phyloP scores from a whole-genome alignment of 2,888 invertebrate species.

The Hemicrepidius hirtus region DNA sequence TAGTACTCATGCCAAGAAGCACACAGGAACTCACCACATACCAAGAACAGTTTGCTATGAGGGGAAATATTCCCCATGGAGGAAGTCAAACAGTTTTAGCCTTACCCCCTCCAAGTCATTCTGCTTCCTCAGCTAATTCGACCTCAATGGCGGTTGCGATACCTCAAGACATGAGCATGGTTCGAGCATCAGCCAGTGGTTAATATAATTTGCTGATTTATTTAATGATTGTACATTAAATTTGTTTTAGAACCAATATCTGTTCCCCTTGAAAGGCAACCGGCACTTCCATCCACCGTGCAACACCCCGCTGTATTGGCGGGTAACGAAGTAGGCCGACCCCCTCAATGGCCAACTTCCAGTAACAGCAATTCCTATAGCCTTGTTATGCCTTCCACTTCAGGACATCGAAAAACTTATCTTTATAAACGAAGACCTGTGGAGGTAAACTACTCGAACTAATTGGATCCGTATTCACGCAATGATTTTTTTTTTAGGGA shows the following conservation, averaged over 20 bases:
- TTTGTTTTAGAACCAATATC: constrained; percentile 30
- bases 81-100: constrained; percentile 49
- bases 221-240: neutral
- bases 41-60: constrained; percentile 49
- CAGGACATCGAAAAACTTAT: constrained; percentile 58
- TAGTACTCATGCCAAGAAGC: constrained; percentile 55
- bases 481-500: constrained; percentile 57
- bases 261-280: constrained; percentile 42
- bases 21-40: constrained; percentile 42
- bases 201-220: neutral
- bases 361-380: constrained; percentile 36
- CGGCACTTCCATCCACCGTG: constrained; percentile 55
- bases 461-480: too few species aligned
- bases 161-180: constrained; percentile 50
- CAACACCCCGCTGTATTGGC: constrained; percentile 66
- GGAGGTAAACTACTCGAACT: too few species aligned
- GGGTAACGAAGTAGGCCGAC: constrained; percentile 65
- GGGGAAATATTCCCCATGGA: constrained; percentile 33
- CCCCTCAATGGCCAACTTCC: constrained; percentile 53
- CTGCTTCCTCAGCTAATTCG: constrained; percentile 55
- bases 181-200: constrained; percentile 37
- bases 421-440: constrained; percentile 61
- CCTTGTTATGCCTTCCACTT: constrained; percentile 72
- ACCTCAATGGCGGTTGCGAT: constrained; percentile 62
- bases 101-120: constrained; percentile 49